These are phyloP conservation scores for Xenops minutus DNA, from an alignment of 2,797 vertebrate genomes.

Conservation along the genomic window DNA sequence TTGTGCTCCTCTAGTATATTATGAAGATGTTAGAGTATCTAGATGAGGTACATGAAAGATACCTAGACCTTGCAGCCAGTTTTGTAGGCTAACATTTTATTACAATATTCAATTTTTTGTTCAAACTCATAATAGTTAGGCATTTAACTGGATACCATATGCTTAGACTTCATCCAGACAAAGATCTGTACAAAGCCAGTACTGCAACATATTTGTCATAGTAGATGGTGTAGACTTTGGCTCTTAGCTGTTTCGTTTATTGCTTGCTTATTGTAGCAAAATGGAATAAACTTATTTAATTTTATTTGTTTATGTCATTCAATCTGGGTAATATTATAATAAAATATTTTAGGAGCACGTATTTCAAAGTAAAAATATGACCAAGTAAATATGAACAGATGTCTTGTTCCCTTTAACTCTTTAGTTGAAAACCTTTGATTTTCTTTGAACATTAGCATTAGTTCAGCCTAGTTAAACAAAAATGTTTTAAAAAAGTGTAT, in stretches of 20 bases:
- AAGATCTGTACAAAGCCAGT: background rate
- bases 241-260: background rate
- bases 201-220: background rate
- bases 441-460: slow-evolving; percentile 1
- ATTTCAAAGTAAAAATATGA: slow-evolving; percentile 9
- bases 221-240: slow-evolving; percentile 2
- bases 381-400: slow-evolving; percentile 46
- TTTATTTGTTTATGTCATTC: slow-evolving; percentile 7
- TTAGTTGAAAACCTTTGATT: slow-evolving; percentile 24
- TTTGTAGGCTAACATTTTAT: background rate
- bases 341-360: slow-evolving; percentile 3
- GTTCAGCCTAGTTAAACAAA: slow-evolving; percentile 6
- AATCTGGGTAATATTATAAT: background rate
- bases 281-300: background rate
- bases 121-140: background rate
- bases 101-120: background rate
- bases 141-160: background rate
- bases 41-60: background rate
- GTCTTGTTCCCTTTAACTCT: background rate
- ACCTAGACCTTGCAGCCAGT: background rate
- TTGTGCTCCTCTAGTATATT: background rate
- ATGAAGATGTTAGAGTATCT: background rate
- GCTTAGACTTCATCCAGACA: background rate
- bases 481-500: background rate
- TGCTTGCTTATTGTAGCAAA: background rate